A percentile compares a stretch with the other conserved stretches of the same genome.
Evolutionary conservation across 2,113 vertebrate species (phyloP).

Genomic region (Procavia capensis): DNA sequence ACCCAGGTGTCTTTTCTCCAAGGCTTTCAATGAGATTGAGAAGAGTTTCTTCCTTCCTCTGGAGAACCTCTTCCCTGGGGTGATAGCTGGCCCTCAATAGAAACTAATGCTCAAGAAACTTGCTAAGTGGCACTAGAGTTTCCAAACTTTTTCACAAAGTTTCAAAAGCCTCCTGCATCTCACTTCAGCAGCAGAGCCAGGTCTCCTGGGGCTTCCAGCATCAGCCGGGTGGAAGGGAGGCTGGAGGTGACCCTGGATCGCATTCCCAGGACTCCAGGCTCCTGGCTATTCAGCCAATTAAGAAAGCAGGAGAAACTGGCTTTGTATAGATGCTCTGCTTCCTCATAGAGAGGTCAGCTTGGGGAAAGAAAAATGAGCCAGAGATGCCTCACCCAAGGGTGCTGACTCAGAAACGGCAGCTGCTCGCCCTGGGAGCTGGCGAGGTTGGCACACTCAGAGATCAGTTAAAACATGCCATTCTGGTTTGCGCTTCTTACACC

Average conservation of each 20-base stretch:
- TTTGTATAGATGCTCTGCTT: constrained; percentile 26
- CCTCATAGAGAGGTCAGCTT: not conserved
- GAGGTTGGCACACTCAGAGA: constrained; percentile 59
- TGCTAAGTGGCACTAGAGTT: not conserved
- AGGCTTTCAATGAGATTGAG: not conserved
- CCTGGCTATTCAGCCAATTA: constrained; percentile 49
- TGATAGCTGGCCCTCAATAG: not conserved
- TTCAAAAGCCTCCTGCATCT: not conserved
- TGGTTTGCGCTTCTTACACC: constrained; percentile 6
- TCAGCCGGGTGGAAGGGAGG: not conserved
- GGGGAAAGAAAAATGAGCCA: not conserved
- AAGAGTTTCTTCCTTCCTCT: not conserved
- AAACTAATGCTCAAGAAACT: constrained; percentile 10
- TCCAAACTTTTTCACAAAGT: constrained; percentile 2
- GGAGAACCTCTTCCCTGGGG: not conserved
- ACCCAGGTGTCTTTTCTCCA: not conserved
- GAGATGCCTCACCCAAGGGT: not conserved
- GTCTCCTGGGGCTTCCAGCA: constrained; percentile 35
- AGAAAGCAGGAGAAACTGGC: constrained; percentile 45
- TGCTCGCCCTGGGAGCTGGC: constrained; percentile 53
- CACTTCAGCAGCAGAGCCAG: constrained; percentile 22
- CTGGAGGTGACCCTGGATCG: constrained; percentile 11
- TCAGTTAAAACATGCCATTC: constrained; percentile 68
- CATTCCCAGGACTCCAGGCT: constrained; percentile 35
- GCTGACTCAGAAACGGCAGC: constrained; percentile 74